phyloP scores from a whole-genome alignment of 2,888 invertebrate genomes.

The Lasiommata megera region DNA sequence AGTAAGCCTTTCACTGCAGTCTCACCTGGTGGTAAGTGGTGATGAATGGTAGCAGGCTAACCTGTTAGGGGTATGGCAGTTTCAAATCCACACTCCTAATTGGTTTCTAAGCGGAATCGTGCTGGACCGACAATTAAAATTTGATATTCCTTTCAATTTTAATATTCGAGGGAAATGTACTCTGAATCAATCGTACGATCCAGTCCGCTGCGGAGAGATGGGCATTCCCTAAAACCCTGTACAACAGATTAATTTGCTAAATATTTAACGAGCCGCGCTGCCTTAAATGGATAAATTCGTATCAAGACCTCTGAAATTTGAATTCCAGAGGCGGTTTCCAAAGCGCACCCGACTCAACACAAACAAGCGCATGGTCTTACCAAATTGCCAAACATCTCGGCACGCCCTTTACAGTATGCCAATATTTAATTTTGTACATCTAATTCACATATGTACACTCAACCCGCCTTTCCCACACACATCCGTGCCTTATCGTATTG shows the following conservation, averaged over 20 bases:
- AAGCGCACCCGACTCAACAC: slow-evolving; percentile 51
- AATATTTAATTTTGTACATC: slow-evolving; percentile 42
- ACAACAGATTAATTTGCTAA: slow-evolving; percentile 64
- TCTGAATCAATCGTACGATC: not conserved
- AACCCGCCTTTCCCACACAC: slow-evolving; percentile 62
- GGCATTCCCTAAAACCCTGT: slow-evolving; percentile 4
- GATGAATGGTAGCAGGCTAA: no score
- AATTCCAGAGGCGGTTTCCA: slow-evolving; percentile 43
- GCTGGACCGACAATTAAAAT: no score
- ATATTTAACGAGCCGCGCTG: slow-evolving; percentile 48
- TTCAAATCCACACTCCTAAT: no score
- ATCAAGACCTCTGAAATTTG: slow-evolving; percentile 44
- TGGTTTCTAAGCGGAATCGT: no score
- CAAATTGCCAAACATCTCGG: slow-evolving; percentile 55
- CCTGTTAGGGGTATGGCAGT: no score
- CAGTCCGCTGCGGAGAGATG: not conserved
- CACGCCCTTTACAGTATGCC: slow-evolving; percentile 45
- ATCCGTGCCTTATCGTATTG: slow-evolving; percentile 47
- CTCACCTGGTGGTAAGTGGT: no score
- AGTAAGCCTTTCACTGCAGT: no score
- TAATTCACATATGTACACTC: slow-evolving; percentile 70
- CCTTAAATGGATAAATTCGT: slow-evolving; percentile 63
- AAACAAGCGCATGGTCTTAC: slow-evolving; percentile 70
- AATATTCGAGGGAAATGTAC: no score
- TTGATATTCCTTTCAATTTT: no score